Evolutionary conservation across 2,797 vertebrate genomes (phyloP), one percentile per base, ranked within the genome.

Genomic region (Acropternis orthonyx): DNA sequence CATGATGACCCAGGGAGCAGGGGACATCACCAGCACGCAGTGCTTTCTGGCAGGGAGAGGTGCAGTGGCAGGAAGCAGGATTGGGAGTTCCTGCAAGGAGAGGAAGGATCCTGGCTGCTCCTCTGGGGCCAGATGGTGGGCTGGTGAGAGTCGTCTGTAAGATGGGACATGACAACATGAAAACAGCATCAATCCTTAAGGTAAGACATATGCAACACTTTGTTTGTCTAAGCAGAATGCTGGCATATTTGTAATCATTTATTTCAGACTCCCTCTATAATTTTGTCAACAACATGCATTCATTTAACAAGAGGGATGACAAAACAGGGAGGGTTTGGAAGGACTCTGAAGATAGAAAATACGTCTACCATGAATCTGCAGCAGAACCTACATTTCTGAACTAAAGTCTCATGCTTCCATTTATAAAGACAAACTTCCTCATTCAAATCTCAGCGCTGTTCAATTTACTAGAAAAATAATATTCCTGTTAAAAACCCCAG

Each of bases 381-480:
- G 48, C 69, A 93, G 79, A 85, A 79, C 18, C 15, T 71, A 6
- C 3, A 51, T 52, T 79, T 87, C 43, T 77, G 59, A 89, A 66
- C 71, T 37, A 3, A 75, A 39, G 56, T 34, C 73, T 85, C 19
- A 37, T 19, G 27, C 27, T 90, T 72, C 32, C 37, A 54, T 61
- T 84, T 88, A 79, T 37, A 56, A 94, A 4, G 58, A 56, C 43
- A 48, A 83, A 85, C 41, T 26, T 73, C 46, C 75, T 78, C 55
- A 59, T 37, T 66, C 55, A 75, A 41, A 79, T 46, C 65, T 84
- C 52, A 68, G 24, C 27, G 61, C 78, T 12, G 3, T 65, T 79
- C 41, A 39, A 17, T 85, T 90, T 87, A 95, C 74, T 61, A 88
- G 61, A 78, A 86, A 81, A 91, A 82, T 55, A 79, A 89, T 27